Percentiles rank a stretch among this genome's conserved stretches.
These are phyloP conservation scores for Chymomyza fuscimana DNA, from an alignment of 2,888 invertebrate genomes.

Conservation along the genomic window DNA sequence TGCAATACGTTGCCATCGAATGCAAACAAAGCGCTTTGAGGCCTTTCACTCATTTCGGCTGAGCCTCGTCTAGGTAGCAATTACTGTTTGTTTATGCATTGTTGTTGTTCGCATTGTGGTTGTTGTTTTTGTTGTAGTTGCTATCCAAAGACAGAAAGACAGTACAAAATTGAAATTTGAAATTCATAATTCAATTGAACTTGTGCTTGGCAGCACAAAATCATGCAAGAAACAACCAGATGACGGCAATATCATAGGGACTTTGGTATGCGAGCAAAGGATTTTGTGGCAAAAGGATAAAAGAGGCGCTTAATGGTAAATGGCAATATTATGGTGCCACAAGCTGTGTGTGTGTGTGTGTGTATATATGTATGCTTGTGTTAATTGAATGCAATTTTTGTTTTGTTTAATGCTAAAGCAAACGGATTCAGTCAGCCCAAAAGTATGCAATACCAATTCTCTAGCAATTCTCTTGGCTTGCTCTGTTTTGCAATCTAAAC, in stretches of 20 bases:
- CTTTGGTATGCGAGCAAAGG: background rate
- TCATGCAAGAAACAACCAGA: constrained; percentile 30
- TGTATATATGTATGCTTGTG: constrained; percentile 24
- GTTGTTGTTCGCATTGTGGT: constrained; percentile 33
- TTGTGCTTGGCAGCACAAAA: constrained; percentile 56
- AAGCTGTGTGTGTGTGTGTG: background rate
- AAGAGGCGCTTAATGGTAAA: background rate
- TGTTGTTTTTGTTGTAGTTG: constrained; percentile 21
- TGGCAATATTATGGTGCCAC: background rate
- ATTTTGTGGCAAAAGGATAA: background rate
- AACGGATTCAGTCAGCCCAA: constrained; percentile 13
- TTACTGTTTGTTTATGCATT: constrained; percentile 68
- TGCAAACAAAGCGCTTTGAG: constrained; percentile 52
- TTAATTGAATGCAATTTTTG: constrained; percentile 65
- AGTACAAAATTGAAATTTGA: constrained; percentile 61
- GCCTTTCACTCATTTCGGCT: constrained; percentile 52
- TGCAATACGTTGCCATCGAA: constrained; percentile 27
- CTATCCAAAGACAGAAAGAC: constrained; percentile 28
- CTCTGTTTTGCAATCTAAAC: constrained; percentile 34
- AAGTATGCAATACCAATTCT: constrained; percentile 14
- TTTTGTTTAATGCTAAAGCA: constrained; percentile 35
- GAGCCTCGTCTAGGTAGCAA: constrained; percentile 59
- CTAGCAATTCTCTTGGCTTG: constrained; percentile 24
- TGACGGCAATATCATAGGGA: background rate
- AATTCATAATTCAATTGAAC: constrained; percentile 73